Percentiles rank a stretch among this genome's conserved stretches.
These are phyloP conservation scores for Pocillopora verrucosa DNA, from an alignment of 64 coral and sea anemone genomes.

Conservation along the genomic window DNA sequence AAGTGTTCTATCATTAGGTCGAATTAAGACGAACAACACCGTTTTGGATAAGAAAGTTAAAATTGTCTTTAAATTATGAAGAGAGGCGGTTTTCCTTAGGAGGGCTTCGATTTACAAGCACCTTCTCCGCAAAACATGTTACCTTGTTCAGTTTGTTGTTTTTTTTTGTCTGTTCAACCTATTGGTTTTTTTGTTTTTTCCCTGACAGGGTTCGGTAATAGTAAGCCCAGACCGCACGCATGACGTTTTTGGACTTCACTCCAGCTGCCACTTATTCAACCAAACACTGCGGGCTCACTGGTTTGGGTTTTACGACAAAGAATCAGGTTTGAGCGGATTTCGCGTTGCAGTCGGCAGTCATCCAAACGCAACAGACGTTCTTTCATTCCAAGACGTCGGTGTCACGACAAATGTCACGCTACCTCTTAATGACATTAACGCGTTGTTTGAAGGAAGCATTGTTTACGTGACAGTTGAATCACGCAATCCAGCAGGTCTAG, in stretches of 20 bases:
- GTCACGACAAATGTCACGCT: slow-evolving; percentile 56
- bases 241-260: slow-evolving; percentile 81
- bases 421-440: slow-evolving; percentile 25
- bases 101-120: too few species aligned
- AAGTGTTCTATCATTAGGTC: too few species aligned
- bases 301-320: slow-evolving; percentile 70
- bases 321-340: slow-evolving; percentile 75
- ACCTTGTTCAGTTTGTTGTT: not conserved
- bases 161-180: not conserved
- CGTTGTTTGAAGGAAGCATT: slow-evolving; percentile 55
- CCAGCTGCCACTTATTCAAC: slow-evolving; percentile 88
- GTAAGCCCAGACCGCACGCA: slow-evolving; percentile 87
- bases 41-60: too few species aligned
- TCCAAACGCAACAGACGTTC: slow-evolving; percentile 46
- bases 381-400: slow-evolving; percentile 55
- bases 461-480: slow-evolving; percentile 76
- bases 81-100: too few species aligned
- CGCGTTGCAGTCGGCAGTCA: slow-evolving; percentile 67
- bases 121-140: too few species aligned
- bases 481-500: slow-evolving; percentile 67
- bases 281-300: slow-evolving; percentile 83
- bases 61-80: too few species aligned
- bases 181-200: not conserved
- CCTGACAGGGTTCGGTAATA: slow-evolving; percentile 73
- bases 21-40: too few species aligned